Evolutionary conservation across 2,888 invertebrate genomes (phyloP), one percentile per base, ranked within the genome.

Genomic region (Acleris laterana): DNA sequence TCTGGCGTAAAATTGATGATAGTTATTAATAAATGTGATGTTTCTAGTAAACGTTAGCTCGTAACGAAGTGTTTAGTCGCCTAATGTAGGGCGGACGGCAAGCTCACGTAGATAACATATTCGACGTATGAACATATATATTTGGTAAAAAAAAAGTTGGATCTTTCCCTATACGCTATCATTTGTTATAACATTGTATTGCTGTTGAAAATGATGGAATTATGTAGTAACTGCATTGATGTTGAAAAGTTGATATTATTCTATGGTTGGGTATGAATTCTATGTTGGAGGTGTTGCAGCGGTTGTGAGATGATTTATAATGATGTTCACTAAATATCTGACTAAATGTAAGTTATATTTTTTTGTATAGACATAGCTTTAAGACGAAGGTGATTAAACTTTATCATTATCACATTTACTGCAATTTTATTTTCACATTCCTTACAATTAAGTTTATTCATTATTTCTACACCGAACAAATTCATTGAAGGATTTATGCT

Each of bases 251-350:
- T 84, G 79, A 81, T 81, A 87, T 81, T 86, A 84, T 85, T 88
- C 79, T 87, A 85, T 88, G 83, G 76, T 82, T 81, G 81, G 84
- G 82, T 86, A 87, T 81, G 87, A 83, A 83, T 82, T 87, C 81
- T 87, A 86, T 86, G 82, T 81, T 71, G 84, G 80, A 81, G 78
- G 84, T 88, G 92, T 93, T 93, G 92, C 89, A 85, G 91, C 82
- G 92, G 93, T 93, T 93, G 93, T 93, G 93, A 93, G 90, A 91
- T 89, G 91, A 90, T 92, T 87, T 91, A 91, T 91, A 85, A 85
- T 84, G 82, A 90, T 89, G 90, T 91, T 92, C 89, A 90, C 88
- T 91, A 91, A 89, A 89, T 89, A 90, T 91, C 89, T 88, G 85
- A 90, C 84, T 89, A 90, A 87, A 85, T 85, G 81, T 90, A 92